A percentile compares a stretch with the other conserved stretches of the same genome.
Evolutionary conservation across 2,888 invertebrate species (phyloP).

Genomic region (Cryptocephalus primarius): DNA sequence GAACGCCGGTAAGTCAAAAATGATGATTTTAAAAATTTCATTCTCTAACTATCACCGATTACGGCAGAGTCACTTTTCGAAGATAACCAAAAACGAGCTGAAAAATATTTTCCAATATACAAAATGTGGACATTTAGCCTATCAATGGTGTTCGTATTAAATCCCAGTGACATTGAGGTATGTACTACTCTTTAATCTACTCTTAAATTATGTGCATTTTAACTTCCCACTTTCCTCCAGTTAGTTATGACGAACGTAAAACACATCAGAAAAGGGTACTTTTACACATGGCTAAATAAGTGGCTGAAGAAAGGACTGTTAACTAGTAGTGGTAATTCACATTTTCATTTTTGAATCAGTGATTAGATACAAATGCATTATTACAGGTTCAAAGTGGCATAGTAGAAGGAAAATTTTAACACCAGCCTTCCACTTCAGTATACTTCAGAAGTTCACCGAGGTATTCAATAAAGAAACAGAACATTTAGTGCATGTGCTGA

Average conservation of each 20-base stretch:
- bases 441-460: constrained; percentile 13
- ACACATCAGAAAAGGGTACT: constrained; percentile 9
- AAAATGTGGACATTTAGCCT: constrained; percentile 7
- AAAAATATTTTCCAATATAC: constrained; percentile 10
- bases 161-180: constrained; percentile 2
- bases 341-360: too few relatives aligned
- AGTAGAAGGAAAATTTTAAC: constrained; percentile 16
- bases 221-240: constrained; percentile 4
- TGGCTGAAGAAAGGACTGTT: constrained; percentile 17
- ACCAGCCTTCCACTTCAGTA: constrained; percentile 17
- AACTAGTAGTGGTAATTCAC: constrained; percentile 12
- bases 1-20: not conserved
- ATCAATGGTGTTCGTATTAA: constrained; percentile 4
- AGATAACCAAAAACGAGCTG: constrained; percentile 1
- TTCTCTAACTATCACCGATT: too few relatives aligned
- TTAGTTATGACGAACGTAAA: constrained; percentile 10
- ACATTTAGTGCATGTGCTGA: constrained; percentile 8
- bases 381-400: constrained; percentile 15
- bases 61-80: constrained; percentile 3
- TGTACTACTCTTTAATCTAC: too few relatives aligned
- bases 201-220: not conserved
- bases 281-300: constrained; percentile 10
- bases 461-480: constrained; percentile 16
- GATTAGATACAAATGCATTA: not conserved
- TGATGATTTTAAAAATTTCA: too few relatives aligned